phyloP scores from a whole-genome alignment of 2,888 invertebrate genomes.

The Nematopogon swammerdamellus region DNA sequence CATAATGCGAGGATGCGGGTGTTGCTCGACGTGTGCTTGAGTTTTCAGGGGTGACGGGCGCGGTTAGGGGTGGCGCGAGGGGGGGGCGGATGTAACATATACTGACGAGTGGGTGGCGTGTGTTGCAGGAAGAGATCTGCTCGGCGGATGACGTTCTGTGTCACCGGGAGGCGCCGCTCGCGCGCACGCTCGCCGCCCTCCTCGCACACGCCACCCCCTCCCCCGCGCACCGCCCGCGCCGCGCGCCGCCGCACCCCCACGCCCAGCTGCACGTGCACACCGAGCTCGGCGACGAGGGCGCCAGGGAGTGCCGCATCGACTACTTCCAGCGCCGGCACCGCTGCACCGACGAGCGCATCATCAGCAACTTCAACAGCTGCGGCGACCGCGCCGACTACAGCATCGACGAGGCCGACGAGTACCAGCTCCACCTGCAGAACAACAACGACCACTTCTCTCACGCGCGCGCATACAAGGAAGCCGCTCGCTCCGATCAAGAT shows the following conservation, averaged over 20 bases:
- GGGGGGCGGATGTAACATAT: too few relatives aligned
- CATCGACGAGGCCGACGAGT: slow-evolving; percentile 42
- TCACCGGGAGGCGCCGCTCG: slow-evolving; percentile 27
- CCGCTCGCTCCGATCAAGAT: too few relatives aligned
- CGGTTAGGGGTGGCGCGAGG: too few relatives aligned
- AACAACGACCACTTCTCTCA: slow-evolving; percentile 27
- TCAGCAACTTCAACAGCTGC: slow-evolving; percentile 30
- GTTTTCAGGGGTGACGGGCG: too few relatives aligned
- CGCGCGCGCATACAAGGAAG: too few relatives aligned
- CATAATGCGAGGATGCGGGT: too few relatives aligned
- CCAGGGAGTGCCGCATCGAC: slow-evolving; percentile 24
- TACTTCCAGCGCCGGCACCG: slow-evolving; percentile 21
- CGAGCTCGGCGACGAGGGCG: slow-evolving; percentile 17
- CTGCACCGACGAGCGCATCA: slow-evolving; percentile 32
- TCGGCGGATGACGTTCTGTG: slow-evolving; percentile 59
- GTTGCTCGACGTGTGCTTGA: too few relatives aligned
- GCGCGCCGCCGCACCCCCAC: slow-evolving; percentile 27
- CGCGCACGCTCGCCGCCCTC: slow-evolving; percentile 30
- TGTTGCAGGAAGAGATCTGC: slow-evolving; percentile 68
- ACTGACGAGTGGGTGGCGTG: slow-evolving; percentile 39
- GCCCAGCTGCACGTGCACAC: too few relatives aligned
- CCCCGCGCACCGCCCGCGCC: too few relatives aligned
- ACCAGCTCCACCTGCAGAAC: slow-evolving; percentile 21
- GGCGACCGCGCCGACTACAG: slow-evolving; percentile 18
- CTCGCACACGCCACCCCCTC: too few relatives aligned